Base-by-base conservation (phyloP, 2,888 invertebrate species). In the Metacarcinus magister region DNA sequence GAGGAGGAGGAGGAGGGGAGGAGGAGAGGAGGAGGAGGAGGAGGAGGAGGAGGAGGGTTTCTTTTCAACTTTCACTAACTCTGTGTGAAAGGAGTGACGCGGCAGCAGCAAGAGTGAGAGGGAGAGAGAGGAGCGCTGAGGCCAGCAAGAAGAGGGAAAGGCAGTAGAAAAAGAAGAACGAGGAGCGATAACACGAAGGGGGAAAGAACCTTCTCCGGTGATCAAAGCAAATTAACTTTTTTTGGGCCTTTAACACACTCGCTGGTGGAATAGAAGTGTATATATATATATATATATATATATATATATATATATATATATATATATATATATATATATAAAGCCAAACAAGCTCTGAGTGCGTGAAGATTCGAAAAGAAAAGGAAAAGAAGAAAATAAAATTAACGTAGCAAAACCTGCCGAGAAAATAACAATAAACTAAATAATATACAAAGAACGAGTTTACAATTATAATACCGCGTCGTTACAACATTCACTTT, bases 21-120 rank as follows among this genome's bases (percentile, higher is more conserved):
- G 13, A 48, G 48, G 13, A 13, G 23, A 23, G n/a, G 23, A 23
- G 67, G 23, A 32, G 82, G 32, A 32, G 82, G 28, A 32, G 82
- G 32, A 28, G 82, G 28, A 32, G 82, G 28, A 32, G 32, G 28
- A 82, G 10, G 82, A 82, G 82, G 82, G 82, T 82, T 82, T 82
- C 82, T 82, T 82, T 23, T 82, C 28, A 82, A 82, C 82, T 82
- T 82, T 82, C 82, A 82, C 82, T 82, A 32, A 32, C 32, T 28
- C 19, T 82, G 82, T 32, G 82, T 82, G 82, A 82, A 82, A 82
- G 82, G 82, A 32, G 82, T 82, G 82, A 82, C 82, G 28, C 82
- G 32, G 82, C 82, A 82, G 82, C 4, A 82, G 82, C 7, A 82
- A 32, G 0, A 82, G 82, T 4, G 32, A 32, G 32, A 32, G 82